Conservation (phyloP, 1,140 invertebrate genomes). For the Parasteatoda tepidariorum region DNA sequence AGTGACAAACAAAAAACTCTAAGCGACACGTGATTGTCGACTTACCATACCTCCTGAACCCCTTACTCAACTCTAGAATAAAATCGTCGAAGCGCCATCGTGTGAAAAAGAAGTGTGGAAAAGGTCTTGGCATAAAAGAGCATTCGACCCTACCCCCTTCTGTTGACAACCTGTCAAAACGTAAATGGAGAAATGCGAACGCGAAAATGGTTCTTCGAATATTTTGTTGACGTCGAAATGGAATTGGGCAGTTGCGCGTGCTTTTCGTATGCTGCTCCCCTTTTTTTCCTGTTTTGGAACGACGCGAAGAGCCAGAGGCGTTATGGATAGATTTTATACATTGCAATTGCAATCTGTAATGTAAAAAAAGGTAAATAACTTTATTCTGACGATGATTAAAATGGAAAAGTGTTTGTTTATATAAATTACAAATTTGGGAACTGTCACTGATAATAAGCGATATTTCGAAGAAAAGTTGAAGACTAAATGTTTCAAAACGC, state of each 20-base stretch:
- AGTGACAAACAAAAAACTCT: background rate
- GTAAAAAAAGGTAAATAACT: too few relatives aligned
- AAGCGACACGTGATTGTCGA: slow-evolving; percentile 8
- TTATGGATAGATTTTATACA: background rate
- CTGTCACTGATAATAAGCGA: too few relatives aligned
- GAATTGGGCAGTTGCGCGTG: slow-evolving; percentile 48
- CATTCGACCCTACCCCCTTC: background rate
- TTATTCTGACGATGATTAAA: too few relatives aligned
- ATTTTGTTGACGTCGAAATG: slow-evolving; percentile 53
- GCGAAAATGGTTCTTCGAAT: slow-evolving; percentile 7
- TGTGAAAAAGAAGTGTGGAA: background rate
- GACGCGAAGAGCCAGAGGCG: background rate
- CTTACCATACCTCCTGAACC: background rate
- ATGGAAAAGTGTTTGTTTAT: too few relatives aligned
- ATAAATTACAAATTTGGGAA: too few relatives aligned
- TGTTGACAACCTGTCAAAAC: slow-evolving; percentile 53
- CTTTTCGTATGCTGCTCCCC: background rate
- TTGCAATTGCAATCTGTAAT: too few relatives aligned
- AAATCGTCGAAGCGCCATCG: background rate
- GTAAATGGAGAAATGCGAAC: background rate
- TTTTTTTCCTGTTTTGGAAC: background rate
- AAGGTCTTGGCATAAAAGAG: background rate
- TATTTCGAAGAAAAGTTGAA: too few relatives aligned
- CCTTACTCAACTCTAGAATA: background rate
- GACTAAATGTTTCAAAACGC: too few relatives aligned